Base-by-base conservation (phyloP, 1,140 invertebrate genomes). In the Drosophila tropicalis region DNA sequence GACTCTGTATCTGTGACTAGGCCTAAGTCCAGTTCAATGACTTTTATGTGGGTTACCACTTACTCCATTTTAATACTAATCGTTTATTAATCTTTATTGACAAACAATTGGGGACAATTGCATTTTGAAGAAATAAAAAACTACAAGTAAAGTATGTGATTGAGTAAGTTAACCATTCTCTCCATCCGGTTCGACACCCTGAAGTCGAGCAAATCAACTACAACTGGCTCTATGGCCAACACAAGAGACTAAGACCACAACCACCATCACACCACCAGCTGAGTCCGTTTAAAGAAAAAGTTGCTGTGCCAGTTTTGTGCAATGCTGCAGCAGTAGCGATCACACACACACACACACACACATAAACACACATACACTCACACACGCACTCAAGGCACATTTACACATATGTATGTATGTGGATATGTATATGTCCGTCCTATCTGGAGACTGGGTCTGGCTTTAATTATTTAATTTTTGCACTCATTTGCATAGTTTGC, bases 381-480 rank as follows among this genome's bases (percentile, higher is more conserved):
- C 67, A 34, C n/a, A 39, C 5, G 54, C 62, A 25, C 22, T 7
- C n/a, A 6, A 7, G 32, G 12, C 36, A 39, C 62, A 70, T 69
- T 63, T 55, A 72, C 73, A 71, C 63, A 67, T 72, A 64, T 71
- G 55, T 64, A 44, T 40, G 40, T 56, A 32, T 54, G 19, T 63
- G 32, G 63, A 72, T 68, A 56, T 67, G 56, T 61, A 51, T 34
- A 32, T 64, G 72, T 67, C 62, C 19, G 71, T 72, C 44, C 15
- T 51, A n/a, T 44, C 13, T 55, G 72, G 39, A 41, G 41, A 58
- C 29, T 19, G 63, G 79, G 75, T 67, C 75, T 71, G 79, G 79
- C 66, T 81, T 89, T 89, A 89, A 89, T 89, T 89, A 89, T 89
- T 89, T 89, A 89, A 89, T 89, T 87, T 51, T 84, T 80, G 77